Evolutionary conservation across 2,888 invertebrate genomes (phyloP).

Genomic region (Bruchidius siliquastri): DNA sequence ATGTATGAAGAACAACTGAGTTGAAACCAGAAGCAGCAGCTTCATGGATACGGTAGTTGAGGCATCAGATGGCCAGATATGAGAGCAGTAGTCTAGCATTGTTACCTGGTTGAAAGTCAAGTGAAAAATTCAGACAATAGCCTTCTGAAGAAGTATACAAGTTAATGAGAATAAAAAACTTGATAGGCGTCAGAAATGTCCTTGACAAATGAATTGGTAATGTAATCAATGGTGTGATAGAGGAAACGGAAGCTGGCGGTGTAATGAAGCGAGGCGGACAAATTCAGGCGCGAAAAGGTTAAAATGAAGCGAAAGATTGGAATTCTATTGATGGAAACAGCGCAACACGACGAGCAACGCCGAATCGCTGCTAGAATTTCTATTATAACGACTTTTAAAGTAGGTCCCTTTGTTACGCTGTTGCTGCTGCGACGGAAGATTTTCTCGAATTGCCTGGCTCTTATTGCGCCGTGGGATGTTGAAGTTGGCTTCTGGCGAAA

Average conservation of each 20-base stretch:
- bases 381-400: not conserved
- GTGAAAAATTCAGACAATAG: no score
- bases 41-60: no score
- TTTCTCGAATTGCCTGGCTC: not conserved
- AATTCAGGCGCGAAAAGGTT: not conserved
- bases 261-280: not conserved
- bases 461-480: not conserved
- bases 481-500: not conserved
- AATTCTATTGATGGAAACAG: not conserved
- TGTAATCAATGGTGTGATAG: not conserved
- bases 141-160: no score
- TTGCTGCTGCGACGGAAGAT: not conserved
- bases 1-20: no score
- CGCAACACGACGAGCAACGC: not conserved
- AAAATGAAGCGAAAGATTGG: not conserved
- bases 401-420: not conserved
- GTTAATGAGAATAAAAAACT: no score
- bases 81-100: no score
- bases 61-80: no score
- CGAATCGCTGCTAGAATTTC: not conserved
- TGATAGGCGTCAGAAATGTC: no score
- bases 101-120: no score
- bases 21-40: no score
- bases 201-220: not conserved
- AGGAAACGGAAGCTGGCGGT: not conserved